Conservation (phyloP, 2,888 invertebrate species). For the Melipona bicolor region DNA sequence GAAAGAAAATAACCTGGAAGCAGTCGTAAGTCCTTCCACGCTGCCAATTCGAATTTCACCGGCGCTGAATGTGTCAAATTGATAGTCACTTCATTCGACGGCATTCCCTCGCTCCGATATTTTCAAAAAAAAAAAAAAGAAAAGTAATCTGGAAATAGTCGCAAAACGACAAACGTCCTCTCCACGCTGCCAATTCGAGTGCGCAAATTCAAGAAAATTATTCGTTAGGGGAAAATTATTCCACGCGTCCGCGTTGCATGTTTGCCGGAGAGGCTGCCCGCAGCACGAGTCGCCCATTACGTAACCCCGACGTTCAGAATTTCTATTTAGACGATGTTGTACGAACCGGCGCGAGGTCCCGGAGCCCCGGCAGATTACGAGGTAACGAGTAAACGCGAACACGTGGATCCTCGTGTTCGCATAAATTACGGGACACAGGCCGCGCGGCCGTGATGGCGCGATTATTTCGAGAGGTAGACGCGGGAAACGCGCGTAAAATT, state of each 20-base stretch:
- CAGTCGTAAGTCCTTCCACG: neutral
- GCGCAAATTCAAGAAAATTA: constrained; percentile 11
- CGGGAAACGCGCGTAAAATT: constrained; percentile 37
- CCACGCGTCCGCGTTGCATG: constrained; percentile 7
- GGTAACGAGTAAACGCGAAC: constrained; percentile 49
- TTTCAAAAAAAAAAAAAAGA: too few relatives aligned
- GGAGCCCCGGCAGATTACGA: constrained; percentile 37
- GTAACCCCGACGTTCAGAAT: constrained; percentile 38
- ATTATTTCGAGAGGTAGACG: constrained; percentile 30
- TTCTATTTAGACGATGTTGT: constrained; percentile 48
- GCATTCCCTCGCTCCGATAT: too few relatives aligned
- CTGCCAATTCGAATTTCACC: too few relatives aligned
- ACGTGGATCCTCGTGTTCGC: constrained; percentile 29
- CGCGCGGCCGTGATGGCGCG: constrained; percentile 15
- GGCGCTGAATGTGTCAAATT: too few relatives aligned
- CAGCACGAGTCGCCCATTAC: constrained; percentile 38
- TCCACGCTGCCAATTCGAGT: neutral
- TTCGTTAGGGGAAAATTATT: constrained; percentile 8
- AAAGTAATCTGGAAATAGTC: neutral
- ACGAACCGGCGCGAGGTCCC: constrained; percentile 16
- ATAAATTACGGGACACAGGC: constrained; percentile 39
- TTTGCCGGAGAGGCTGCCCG: constrained; percentile 21
- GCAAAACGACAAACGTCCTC: neutral
- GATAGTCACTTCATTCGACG: too few relatives aligned
- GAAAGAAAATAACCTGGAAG: neutral